A percentile compares a stretch with the other conserved stretches of the same genome.
Conservation (phyloP, 2,888 invertebrate species). For the Stenolophus ochropezus region DNA sequence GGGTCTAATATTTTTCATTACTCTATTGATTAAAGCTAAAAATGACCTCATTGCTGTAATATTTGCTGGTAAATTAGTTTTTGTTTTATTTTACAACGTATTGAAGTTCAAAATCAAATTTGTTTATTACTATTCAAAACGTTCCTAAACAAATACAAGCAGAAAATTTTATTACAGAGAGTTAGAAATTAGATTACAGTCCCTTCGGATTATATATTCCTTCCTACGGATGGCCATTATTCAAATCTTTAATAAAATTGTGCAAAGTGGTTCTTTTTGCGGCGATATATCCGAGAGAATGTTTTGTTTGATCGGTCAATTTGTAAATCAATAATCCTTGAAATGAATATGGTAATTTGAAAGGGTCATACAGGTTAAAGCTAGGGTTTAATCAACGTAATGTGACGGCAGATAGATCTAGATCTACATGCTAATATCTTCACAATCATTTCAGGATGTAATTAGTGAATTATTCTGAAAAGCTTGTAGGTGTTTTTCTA, state of each 20-base stretch:
- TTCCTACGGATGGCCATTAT: constrained; percentile 6
- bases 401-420: constrained; percentile 17
- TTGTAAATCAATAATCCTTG: background rate
- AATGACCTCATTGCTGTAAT: too few relatives aligned
- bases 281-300: background rate
- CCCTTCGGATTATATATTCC: constrained; percentile 8
- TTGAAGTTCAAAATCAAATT: too few relatives aligned
- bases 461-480: background rate
- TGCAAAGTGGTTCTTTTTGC: background rate
- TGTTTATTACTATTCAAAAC: too few relatives aligned
- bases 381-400: constrained; percentile 18
- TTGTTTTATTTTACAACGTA: too few relatives aligned
- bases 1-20: too few relatives aligned
- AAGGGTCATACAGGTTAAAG: constrained; percentile 17
- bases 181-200: constrained; percentile 38
- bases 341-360: constrained; percentile 22
- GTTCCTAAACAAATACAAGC: background rate
- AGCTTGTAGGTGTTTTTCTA: background rate
- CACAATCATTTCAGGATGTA: background rate
- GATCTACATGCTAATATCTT: constrained; percentile 20
- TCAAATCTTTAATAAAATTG: constrained; percentile 48
- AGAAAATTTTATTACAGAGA: constrained; percentile 1
- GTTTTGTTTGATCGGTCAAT: background rate
- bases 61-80: too few relatives aligned
- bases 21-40: too few relatives aligned